Percentiles rank a stretch among this genome's conserved stretches.
phyloP scores from a whole-genome alignment of 1,140 invertebrate genomes.

The Panonychus citri region DNA sequence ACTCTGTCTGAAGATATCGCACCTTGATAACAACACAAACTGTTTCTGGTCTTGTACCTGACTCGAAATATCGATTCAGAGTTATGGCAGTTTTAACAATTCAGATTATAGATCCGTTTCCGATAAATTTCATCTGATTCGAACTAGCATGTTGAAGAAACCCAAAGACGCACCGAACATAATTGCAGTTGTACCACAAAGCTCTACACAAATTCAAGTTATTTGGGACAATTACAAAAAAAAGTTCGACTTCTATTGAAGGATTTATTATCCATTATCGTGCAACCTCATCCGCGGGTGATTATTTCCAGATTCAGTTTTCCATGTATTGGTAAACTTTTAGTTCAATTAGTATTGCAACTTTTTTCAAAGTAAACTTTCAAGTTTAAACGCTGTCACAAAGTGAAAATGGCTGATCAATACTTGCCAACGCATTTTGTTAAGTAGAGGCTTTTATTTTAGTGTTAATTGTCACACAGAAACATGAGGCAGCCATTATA shows the following conservation, averaged over 20 bases:
- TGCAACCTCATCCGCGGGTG: slow-evolving; percentile 45
- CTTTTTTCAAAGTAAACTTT: no score
- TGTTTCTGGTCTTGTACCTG: slow-evolving; percentile 43
- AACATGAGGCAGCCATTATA: no score
- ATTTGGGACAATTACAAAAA: not conserved
- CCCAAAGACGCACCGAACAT: not conserved
- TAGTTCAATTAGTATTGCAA: no score
- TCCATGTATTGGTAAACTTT: no score
- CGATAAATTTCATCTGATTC: slow-evolving; percentile 21
- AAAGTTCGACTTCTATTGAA: slow-evolving; percentile 23
- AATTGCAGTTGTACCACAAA: not conserved
- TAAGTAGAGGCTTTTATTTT: no score
- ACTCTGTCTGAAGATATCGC: slow-evolving; percentile 58
- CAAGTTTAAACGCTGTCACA: no score
- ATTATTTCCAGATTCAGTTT: slow-evolving; percentile 55
- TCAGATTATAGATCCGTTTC: slow-evolving; percentile 73
- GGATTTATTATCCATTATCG: slow-evolving; percentile 77
- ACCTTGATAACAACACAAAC: slow-evolving; percentile 44
- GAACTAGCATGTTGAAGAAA: not conserved
- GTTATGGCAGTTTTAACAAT: slow-evolving; percentile 75
- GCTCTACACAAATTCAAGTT: not conserved
- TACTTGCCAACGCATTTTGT: no score
- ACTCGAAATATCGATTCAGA: slow-evolving; percentile 37
- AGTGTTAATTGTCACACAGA: no score
- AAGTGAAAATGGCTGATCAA: no score